Base-by-base conservation (phyloP, 1,140 invertebrate species). In the Papilio polyxenes region DNA sequence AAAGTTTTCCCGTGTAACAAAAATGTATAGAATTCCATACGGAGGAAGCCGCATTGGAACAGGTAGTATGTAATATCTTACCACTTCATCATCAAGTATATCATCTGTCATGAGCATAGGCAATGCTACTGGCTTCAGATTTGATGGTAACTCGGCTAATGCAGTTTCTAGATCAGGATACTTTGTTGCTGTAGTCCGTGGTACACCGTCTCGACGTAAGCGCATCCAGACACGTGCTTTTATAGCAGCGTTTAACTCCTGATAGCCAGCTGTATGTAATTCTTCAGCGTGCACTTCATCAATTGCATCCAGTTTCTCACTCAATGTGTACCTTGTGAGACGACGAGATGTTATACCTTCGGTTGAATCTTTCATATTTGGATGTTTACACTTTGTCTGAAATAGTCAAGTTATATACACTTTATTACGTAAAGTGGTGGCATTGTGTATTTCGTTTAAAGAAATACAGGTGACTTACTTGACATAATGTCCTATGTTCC, bases 241-340 rank as follows among this genome's bases (percentile, higher is more conserved):
- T 1, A 86, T 78, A 8, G 80, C 84, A 10, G 81, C 84, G 56
- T 69, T 65, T 15, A 75, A 72, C 53, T 80, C 82, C 53, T 77
- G 69, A 15, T 65, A 65, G 44, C 83, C 83, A 76, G 84, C 82
- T 44, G 72, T 23, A 82, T 85, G 77, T 81, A 86, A 31, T 84
- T 89, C 87, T 75, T 91, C 90, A 9, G 89, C 88, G 79, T 88
- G 80, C 82, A 90, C 44, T 48, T 84, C 86, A 11, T 78, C 51
- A 56, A 88, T 85, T n/a, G 81, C 80, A 59, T 78, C 84, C 74
- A 77, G 56, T 13, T 72, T 77, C 15, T 40, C 75, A 59, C 77
- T 48, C 75, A 91, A 82, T 49, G 87, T 83, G 84, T 90, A 90
- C 76, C 90, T 88, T 75, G 84, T 79, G 49, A 89, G 81, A 31